Evolutionary conservation across 2,113 vertebrate species (phyloP), one percentile per base, ranked within the genome.

Genomic region (Chloropsis hardwickii): DNA sequence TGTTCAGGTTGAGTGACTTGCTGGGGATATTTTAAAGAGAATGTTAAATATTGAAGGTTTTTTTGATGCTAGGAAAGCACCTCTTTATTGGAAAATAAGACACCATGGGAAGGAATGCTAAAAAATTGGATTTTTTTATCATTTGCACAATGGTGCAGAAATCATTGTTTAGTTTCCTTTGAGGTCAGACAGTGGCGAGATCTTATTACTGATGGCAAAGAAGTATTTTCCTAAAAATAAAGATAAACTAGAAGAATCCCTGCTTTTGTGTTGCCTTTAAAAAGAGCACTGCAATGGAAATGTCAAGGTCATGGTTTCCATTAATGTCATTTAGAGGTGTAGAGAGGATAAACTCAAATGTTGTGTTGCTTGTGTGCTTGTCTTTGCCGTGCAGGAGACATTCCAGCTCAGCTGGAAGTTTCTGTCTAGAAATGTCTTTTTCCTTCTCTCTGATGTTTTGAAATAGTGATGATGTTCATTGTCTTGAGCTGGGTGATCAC

Each of bases 261-360:
- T 67, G 69, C 92, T 88, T 81, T 94, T 86, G 92, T 96, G 56
- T 69, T 90, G 60, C 21, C 85, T 85, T 90, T 56, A 58, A 78
- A 87, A 95, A 62, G 73, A 80, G 70, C 71, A 18, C 60, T 60
- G 37, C 74, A 76, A 92, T 90, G 64, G 88, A 92, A 95, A 72
- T 69, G 73, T 33, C 54, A 71, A 83, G 90, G 90, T 88, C 93
- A 78, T 33, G 29, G 79, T 90, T 94, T 72, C n/a, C 91, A 91
- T 97, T 93, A 90, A 77, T 93, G 71, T 74, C 90, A 92, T 93
- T 95, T 92, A 93, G 81, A 77, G 61, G 67, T 60, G 72, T 18
- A 9, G n/a, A 88, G 69, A 96, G 87, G 84, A 83, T 66, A 72
- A 92, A 91, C 62, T 56, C 81, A 57, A 64, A 72, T 81, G n/a